These are phyloP conservation scores for Seira ritae DNA, from an alignment of 2,888 invertebrate species.

Conservation along the genomic window DNA sequence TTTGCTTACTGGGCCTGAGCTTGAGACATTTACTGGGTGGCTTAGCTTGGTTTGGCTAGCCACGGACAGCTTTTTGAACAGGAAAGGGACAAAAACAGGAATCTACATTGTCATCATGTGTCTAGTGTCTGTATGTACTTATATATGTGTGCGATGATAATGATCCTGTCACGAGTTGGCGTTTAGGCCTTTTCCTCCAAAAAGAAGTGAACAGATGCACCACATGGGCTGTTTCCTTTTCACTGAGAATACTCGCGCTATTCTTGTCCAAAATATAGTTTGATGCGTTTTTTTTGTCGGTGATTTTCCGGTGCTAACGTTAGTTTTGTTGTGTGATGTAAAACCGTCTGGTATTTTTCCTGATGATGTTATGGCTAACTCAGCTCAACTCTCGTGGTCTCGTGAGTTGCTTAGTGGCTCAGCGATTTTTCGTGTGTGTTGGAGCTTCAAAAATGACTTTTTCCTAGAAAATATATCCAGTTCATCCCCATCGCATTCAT, in stretches of 20 bases:
- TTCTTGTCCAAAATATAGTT: neutral
- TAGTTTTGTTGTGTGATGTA: conserved; percentile 12
- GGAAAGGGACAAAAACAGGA: neutral
- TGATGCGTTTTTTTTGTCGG: neutral
- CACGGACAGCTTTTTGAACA: neutral
- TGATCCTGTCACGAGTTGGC: conserved; percentile 7
- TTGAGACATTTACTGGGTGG: neutral
- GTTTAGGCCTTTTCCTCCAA: neutral
- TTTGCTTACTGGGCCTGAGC: neutral
- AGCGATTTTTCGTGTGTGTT: neutral
- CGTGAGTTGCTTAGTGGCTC: neutral
- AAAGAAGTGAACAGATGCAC: neutral
- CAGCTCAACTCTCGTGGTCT: no score
- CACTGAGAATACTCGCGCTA: neutral
- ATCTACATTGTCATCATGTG: neutral
- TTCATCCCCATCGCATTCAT: neutral
- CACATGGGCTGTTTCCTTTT: neutral
- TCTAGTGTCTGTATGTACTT: no score
- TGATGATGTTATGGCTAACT: conserved; percentile 13
- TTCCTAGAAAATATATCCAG: neutral
- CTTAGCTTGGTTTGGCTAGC: no score
- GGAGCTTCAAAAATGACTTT: neutral
- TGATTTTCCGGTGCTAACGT: neutral
- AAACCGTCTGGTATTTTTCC: conserved; percentile 7
- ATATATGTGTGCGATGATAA: neutral